These are phyloP conservation scores for Mus minutoides DNA, from an alignment of 2,797 vertebrate genomes.

Conservation along the genomic window DNA sequence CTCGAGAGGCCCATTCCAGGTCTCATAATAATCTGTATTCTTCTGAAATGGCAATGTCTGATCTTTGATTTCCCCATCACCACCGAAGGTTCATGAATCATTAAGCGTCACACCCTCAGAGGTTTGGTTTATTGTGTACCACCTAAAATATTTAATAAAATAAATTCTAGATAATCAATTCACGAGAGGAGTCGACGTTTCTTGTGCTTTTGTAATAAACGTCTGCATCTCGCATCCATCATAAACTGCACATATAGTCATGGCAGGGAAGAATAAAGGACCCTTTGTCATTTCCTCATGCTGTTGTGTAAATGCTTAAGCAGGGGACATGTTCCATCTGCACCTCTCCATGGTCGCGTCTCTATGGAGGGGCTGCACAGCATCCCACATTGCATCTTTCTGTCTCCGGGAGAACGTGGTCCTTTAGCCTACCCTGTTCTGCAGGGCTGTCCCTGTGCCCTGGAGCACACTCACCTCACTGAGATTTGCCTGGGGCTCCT, in stretches of 20 bases:
- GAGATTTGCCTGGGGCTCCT: background rate
- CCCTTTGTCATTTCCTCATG: background rate
- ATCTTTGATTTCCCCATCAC: constrained; percentile 78
- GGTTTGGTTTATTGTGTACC: constrained; percentile 65
- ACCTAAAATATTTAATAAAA: constrained; percentile 79
- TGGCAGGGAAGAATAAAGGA: constrained; percentile 58
- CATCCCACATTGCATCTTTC: background rate
- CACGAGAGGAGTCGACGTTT: constrained; percentile 63
- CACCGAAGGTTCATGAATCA: constrained; percentile 71
- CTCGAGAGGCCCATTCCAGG: constrained; percentile 82
- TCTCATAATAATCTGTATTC: constrained; percentile 84
- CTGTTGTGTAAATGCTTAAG: constrained; percentile 67
- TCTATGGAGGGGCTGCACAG: background rate
- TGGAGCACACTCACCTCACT: fast-evolving
- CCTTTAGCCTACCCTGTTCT: background rate
- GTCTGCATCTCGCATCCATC: constrained; percentile 71
- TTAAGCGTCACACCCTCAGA: constrained; percentile 66
- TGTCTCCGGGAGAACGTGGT: background rate
- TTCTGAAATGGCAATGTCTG: constrained; percentile 74
- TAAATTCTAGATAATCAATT: constrained; percentile 82
- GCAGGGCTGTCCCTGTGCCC: too few species aligned
- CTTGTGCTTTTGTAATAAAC: constrained; percentile 70
- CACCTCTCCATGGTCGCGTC: background rate
- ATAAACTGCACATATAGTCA: constrained; percentile 58
- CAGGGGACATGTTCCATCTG: background rate